Percentiles rank a stretch among this genome's conserved stretches.
phyloP scores from a whole-genome alignment of 2,888 invertebrate genomes.

The Lasioglossum figueresi region DNA sequence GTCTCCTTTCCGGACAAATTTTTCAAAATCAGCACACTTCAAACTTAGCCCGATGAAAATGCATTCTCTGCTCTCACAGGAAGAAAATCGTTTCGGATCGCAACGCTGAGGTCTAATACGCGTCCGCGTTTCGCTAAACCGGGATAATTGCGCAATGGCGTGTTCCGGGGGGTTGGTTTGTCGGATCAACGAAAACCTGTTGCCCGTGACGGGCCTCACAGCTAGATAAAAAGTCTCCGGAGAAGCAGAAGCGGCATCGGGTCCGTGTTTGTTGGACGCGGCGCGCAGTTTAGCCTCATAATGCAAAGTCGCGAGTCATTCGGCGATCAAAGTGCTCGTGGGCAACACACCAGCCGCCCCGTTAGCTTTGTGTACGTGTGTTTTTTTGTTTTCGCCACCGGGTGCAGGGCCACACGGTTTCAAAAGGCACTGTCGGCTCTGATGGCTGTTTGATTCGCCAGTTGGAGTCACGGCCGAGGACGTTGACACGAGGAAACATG shows the following conservation, averaged over 20 bases:
- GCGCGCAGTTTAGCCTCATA: slow-evolving; percentile 76
- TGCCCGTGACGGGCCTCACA: slow-evolving; percentile 79
- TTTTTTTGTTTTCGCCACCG: background rate
- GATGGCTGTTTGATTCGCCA: slow-evolving; percentile 68
- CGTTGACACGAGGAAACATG: slow-evolving; percentile 66
- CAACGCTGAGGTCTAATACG: background rate
- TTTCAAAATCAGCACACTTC: background rate
- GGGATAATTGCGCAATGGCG: slow-evolving; percentile 52
- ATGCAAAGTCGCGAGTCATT: slow-evolving; percentile 80
- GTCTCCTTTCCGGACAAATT: accelerated
- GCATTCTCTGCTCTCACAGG: slow-evolving; percentile 9
- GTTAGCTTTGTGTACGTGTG: background rate
- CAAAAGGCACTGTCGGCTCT: slow-evolving; percentile 52
- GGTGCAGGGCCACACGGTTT: slow-evolving; percentile 46
- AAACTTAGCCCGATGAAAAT: background rate
- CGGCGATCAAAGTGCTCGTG: slow-evolving; percentile 77
- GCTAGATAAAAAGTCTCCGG: slow-evolving; percentile 76
- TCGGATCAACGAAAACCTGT: slow-evolving; percentile 70
- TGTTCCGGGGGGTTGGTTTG: slow-evolving; percentile 9
- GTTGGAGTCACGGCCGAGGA: slow-evolving; percentile 52
- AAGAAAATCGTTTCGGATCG: slow-evolving; percentile 15
- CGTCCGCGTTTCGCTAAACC: slow-evolving; percentile 44
- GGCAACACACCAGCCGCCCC: background rate
- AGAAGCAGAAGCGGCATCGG: slow-evolving; percentile 65
- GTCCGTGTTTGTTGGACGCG: slow-evolving; percentile 74